A percentile compares a stretch with the other conserved stretches of the same genome.
Conservation (phyloP, 2,113 vertebrate genomes). For the Glareola pratincola region DNA sequence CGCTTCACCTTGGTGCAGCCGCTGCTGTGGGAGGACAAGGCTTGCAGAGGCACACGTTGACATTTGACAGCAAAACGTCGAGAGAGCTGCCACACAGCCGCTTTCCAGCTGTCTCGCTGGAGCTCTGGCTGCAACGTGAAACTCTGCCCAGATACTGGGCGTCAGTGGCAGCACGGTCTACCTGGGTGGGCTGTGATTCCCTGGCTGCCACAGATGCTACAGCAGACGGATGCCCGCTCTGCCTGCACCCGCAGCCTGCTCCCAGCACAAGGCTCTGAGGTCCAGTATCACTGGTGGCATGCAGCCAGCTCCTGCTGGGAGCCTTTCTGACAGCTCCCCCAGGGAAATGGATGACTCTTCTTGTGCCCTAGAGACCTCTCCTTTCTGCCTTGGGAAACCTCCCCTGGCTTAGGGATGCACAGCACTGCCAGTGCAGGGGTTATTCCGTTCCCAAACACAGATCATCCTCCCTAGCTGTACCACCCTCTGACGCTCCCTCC, state of each 20-base stretch:
- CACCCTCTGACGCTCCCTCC: neutral
- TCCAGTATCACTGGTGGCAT: neutral
- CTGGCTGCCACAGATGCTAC: neutral
- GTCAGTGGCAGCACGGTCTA: neutral
- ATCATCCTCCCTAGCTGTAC: neutral
- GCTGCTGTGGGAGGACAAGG: slow-evolving; percentile 2
- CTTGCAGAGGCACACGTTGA: neutral
- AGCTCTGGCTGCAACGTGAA: neutral
- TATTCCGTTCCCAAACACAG: neutral
- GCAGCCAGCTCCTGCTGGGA: fast-evolving
- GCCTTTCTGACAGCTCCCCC: neutral
- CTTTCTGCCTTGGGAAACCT: neutral
- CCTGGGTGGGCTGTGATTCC: fast-evolving
- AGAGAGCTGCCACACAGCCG: neutral
- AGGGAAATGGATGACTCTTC: neutral
- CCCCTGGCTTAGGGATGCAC: neutral
- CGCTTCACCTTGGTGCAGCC: neutral
- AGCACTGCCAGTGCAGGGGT: neutral
- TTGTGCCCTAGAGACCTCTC: neutral
- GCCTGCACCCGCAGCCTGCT: neutral
- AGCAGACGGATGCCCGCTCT: neutral
- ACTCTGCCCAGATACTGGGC: neutral
- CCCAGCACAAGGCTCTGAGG: neutral
- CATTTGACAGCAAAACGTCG: slow-evolving; percentile 24
- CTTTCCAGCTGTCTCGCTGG: neutral